These are phyloP conservation scores for Sphaerodactylus townsendi DNA, from an alignment of 2,113 vertebrate genomes.

Conservation along the genomic window DNA sequence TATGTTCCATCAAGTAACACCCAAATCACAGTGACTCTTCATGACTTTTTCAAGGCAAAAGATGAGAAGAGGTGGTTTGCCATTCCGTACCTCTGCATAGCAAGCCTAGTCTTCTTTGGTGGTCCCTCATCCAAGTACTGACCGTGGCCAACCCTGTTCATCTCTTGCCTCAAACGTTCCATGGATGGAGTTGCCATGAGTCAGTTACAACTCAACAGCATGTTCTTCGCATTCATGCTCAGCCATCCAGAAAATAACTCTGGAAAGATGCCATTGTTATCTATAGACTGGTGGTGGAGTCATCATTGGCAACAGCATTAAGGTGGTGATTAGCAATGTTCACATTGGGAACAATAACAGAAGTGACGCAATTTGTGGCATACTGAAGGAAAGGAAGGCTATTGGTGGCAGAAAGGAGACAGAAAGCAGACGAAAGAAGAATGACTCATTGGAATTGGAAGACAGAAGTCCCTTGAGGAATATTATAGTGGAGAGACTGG, in stretches of 20 bases:
- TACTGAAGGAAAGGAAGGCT: neutral
- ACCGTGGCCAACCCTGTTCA: too few species aligned
- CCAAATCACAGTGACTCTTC: too few species aligned
- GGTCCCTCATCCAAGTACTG: too few species aligned
- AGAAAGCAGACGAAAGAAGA: neutral
- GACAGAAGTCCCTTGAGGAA: neutral
- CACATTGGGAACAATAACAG: neutral
- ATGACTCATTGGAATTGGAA: neutral
- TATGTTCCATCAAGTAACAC: too few species aligned
- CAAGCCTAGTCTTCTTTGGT: too few species aligned
- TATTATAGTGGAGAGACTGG: neutral
- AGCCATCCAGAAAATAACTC: neutral
- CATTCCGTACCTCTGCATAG: too few species aligned
- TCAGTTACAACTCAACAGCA: too few species aligned
- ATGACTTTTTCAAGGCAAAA: too few species aligned
- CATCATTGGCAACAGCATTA: neutral
- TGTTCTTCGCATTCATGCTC: neutral
- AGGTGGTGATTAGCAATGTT: neutral
- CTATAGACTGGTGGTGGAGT: neutral
- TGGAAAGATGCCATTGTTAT: neutral
- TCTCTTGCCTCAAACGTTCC: too few species aligned
- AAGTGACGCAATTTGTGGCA: neutral
- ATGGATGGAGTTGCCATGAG: too few species aligned
- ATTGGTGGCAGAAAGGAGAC: neutral
- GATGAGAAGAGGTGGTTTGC: too few species aligned